phyloP scores from a whole-genome alignment of 2,113 vertebrate genomes.

The Halichoerus grypus region DNA sequence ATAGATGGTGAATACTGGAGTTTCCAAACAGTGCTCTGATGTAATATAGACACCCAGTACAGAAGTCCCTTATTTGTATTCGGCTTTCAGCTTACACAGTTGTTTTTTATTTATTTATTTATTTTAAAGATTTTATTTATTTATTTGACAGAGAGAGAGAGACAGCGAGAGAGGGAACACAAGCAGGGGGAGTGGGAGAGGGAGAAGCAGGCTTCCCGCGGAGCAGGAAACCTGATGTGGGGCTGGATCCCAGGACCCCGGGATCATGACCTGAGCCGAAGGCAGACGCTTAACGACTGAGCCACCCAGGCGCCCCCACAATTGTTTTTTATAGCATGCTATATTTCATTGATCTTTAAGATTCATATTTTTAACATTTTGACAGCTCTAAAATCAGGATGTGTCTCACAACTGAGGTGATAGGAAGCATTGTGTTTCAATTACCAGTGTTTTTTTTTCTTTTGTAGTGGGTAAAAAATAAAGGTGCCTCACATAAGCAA shows the following conservation, averaged over 20 bases:
- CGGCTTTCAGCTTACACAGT: background rate
- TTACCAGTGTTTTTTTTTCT: background rate
- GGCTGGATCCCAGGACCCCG: no score
- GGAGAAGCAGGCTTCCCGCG: no score
- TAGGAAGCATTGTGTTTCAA: background rate
- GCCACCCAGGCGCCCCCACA: no score
- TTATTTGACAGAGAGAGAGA: no score
- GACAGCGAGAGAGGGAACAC: no score
- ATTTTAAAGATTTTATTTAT: no score
- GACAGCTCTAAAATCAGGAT: background rate
- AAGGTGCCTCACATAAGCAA: background rate
- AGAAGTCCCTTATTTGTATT: background rate
- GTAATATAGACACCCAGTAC: background rate
- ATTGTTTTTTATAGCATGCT: background rate
- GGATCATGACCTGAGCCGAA: no score
- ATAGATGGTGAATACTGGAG: background rate
- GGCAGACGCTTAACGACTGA: no score
- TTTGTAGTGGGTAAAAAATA: background rate
- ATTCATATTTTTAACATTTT: constrained; percentile 10
- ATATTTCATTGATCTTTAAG: background rate
- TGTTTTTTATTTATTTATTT: background rate
- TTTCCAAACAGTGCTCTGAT: background rate
- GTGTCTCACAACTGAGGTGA: background rate
- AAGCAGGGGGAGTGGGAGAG: no score
- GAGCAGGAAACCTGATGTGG: no score